Base-by-base conservation (phyloP, 2,113 vertebrate species). In the Sardina pilchardus region DNA sequence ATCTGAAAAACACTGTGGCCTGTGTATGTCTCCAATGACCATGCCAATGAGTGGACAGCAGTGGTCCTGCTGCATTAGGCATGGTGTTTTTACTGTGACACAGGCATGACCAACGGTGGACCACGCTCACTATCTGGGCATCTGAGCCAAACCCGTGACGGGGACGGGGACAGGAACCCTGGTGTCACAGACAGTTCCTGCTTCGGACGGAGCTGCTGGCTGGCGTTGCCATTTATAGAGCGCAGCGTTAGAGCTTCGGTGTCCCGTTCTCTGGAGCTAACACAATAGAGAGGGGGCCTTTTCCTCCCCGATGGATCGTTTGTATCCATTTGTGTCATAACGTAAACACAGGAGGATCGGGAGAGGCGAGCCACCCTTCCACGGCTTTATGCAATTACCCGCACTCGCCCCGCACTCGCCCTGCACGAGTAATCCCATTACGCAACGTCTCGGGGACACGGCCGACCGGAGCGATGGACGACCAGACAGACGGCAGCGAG, bases 371-470 rank as follows among this genome's bases (percentile, higher is more conserved):
- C 85, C 85, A 87, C 90, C 91, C 90, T 45, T 36, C 45, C 71
- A 50, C 90, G 92, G 90, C 88, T 91, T 93, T 89, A 94, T 90
- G 88, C 90, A 91, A 93, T 94, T 94, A 91, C 43, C 86, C 83
- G 87, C 90, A 89, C 90, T 81, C 80, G 90, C 82, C 87, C 82
- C 10, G 30, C 81, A 89, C 90, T 81, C 80, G 90, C 82, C 87
- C 82, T 8, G 30, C 81, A 83, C 80, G 85, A 89, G 87, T 93
- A 94, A 95, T 90, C 82, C 85, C 85, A 92, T 95, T 94, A 93
- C 90, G 88, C 85, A 89, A 82, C 67, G 81, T 88, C 86, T 89
- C 84, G 83, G 83, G 63, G 88, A 83, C 84, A 48, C 45, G 2
- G 63, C 1, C n/a, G 63, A 16, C 12, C 12, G 48, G 48, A 17